A percentile compares a stretch with the other conserved stretches of the same genome.
Evolutionary conservation across 1,140 invertebrate species (phyloP).

Genomic region (Colletes gigas): DNA sequence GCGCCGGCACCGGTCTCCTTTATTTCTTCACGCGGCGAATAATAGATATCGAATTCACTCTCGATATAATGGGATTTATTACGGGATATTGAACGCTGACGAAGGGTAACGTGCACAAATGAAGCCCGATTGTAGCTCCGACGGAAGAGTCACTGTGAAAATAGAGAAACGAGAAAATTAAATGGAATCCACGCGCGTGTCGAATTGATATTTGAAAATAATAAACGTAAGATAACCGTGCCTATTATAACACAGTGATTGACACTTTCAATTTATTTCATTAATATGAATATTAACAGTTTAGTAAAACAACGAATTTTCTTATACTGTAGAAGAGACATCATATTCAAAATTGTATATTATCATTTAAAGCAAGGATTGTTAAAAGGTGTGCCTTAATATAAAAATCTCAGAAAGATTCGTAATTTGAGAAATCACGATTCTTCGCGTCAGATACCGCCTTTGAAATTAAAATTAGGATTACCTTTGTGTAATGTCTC

Average conservation of each 20-base stretch:
- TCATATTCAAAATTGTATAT: no score
- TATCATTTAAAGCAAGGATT: no score
- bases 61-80: slow-evolving; percentile 45
- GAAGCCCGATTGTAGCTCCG: background rate
- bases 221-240: background rate
- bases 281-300: background rate
- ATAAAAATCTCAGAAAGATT: no score
- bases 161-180: background rate
- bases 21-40: slow-evolving; percentile 44
- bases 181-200: background rate
- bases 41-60: slow-evolving; percentile 49
- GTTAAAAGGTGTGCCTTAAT: no score
- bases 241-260: background rate
- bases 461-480: no score
- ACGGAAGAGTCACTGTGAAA: background rate
- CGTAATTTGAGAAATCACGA: no score
- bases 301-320: no score
- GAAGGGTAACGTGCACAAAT: background rate
- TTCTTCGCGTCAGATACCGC: background rate
- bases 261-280: no score
- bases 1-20: slow-evolving; percentile 64
- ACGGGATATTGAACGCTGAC: slow-evolving; percentile 9
- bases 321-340: no score
- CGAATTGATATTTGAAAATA: background rate
- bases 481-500: no score